phyloP scores from a whole-genome alignment of 2,888 invertebrate species.

The Ichneumoninae sp. region DNA sequence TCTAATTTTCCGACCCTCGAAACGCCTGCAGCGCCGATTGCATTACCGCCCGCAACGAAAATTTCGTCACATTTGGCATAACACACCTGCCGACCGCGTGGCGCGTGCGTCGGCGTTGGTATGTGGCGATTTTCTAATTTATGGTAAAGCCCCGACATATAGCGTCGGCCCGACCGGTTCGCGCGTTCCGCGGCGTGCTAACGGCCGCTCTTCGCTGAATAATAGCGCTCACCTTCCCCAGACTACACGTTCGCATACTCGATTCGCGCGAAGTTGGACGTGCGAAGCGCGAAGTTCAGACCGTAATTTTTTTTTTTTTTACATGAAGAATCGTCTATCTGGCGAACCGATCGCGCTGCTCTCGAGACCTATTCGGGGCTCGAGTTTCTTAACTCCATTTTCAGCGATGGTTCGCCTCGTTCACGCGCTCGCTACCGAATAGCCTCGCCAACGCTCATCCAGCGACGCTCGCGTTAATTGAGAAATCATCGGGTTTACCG shows the following conservation, averaged over 20 bases:
- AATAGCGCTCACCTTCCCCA: conserved; percentile 15
- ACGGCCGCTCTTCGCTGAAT: not conserved
- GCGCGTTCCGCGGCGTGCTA: not conserved
- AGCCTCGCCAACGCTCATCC: not conserved
- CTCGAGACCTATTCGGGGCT: conserved; percentile 26
- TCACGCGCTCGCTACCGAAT: not conserved
- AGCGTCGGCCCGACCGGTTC: not conserved
- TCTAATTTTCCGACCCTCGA: not conserved
- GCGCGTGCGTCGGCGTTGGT: conserved; percentile 6
- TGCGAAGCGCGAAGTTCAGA: not conserved
- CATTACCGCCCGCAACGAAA: not conserved
- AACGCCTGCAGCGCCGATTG: not conserved
- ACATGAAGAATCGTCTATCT: conserved; percentile 38
- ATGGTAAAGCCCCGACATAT: not conserved
- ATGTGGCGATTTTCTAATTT: conserved; percentile 26
- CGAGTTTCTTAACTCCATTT: conserved; percentile 53
- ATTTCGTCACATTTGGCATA: conserved; percentile 23
- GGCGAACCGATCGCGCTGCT: conserved; percentile 31
- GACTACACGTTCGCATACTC: not conserved
- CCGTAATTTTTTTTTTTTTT: not conserved
- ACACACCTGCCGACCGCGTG: conserved; percentile 2
- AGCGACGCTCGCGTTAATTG: conserved; percentile 52
- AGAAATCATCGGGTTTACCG: conserved; percentile 58
- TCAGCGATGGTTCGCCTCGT: conserved; percentile 24
- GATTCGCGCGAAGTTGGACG: not conserved